These are phyloP conservation scores for Pica pica DNA, from an alignment of 2,113 vertebrate species.

Conservation along the genomic window DNA sequence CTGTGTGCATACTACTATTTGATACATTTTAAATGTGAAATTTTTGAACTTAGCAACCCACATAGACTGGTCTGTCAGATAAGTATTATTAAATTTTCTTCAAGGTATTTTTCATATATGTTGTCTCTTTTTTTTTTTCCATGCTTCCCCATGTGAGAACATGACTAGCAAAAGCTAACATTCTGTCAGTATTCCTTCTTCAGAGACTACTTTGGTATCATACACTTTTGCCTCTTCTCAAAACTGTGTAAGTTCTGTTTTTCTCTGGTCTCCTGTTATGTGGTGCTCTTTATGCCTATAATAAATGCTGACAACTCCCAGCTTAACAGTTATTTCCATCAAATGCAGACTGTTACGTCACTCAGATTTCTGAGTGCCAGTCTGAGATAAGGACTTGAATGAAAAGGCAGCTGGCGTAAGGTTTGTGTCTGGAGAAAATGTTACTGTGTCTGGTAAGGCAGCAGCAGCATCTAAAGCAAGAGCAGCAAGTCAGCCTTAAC, in stretches of 20 bases:
- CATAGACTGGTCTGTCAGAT: not conserved
- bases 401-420: conserved; percentile 1
- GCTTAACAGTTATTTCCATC: not conserved
- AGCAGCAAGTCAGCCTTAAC: not conserved
- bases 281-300: not conserved
- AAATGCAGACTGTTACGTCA: not conserved
- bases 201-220: not conserved
- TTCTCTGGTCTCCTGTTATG: not conserved
- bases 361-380: not conserved
- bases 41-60: not conserved
- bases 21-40: not conserved
- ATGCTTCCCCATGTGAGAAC: not conserved
- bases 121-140: not conserved
- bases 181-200: not conserved
- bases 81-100: not conserved
- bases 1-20: not conserved
- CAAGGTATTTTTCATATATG: not conserved
- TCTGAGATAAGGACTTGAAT: not conserved
- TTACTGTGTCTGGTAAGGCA: not conserved
- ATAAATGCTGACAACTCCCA: conserved; percentile 3
- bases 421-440: not conserved
- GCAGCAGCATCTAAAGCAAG: not conserved
- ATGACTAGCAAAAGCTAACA: not conserved
- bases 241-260: not conserved
- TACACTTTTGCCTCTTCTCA: not conserved